Conservation (phyloP, 2,113 vertebrate species). For the Nesogale talazaci region DNA sequence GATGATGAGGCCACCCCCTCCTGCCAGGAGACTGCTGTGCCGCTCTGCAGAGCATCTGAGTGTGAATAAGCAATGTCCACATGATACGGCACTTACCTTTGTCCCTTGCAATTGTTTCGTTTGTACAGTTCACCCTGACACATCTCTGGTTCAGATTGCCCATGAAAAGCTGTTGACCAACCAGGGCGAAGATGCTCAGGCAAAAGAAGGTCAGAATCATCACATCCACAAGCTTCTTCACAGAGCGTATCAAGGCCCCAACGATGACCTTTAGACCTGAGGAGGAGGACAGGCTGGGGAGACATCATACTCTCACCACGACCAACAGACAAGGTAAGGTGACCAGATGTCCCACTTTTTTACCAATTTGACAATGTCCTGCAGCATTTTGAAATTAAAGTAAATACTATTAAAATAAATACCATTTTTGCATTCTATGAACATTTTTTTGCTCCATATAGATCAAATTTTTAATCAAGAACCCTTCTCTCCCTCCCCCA, state of each 20-base stretch:
- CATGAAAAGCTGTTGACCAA: slow-evolving; percentile 80
- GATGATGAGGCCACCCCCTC: neutral
- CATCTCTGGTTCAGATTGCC: slow-evolving; percentile 69
- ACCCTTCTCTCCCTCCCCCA: too few relatives aligned
- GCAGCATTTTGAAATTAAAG: too few relatives aligned
- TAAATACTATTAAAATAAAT: too few relatives aligned
- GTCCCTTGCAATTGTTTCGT: rapidly evolving
- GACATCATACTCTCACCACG: neutral
- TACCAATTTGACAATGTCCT: too few relatives aligned
- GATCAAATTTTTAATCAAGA: too few relatives aligned
- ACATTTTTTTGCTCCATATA: too few relatives aligned
- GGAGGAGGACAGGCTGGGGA: neutral
- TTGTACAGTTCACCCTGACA: neutral
- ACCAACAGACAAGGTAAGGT: neutral
- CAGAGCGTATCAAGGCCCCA: slow-evolving; percentile 77
- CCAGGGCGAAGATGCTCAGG: slow-evolving; percentile 79
- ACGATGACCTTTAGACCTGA: slow-evolving; percentile 81
- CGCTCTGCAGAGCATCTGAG: neutral
- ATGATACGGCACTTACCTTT: slow-evolving; percentile 32
- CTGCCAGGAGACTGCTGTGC: neutral
- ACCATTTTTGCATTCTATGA: too few relatives aligned
- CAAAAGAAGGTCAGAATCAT: slow-evolving; percentile 79
- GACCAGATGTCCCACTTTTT: too few relatives aligned
- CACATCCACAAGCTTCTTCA: slow-evolving; percentile 77
- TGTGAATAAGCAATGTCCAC: neutral